Conservation (phyloP, 2,797 vertebrate species). For the Melopsittacus undulatus region DNA sequence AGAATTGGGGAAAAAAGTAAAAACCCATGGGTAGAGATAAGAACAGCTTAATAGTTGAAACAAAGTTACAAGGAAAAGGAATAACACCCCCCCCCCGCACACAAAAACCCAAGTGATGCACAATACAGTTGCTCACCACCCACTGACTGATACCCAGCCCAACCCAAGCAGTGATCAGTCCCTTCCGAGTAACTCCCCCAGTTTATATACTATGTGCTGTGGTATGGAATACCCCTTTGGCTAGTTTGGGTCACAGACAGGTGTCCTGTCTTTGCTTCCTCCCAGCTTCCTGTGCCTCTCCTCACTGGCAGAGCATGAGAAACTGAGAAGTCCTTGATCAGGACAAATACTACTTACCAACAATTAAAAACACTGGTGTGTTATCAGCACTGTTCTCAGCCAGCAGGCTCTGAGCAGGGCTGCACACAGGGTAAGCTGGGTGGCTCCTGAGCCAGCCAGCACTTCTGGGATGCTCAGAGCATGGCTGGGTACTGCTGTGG, state of each 20-base stretch:
- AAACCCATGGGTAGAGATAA: neutral
- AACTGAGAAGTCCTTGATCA: neutral
- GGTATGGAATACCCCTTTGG: neutral
- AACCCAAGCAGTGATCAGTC: neutral
- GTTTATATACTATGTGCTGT: neutral
- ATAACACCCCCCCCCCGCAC: neutral
- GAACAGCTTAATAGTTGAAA: neutral
- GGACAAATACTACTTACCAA: neutral
- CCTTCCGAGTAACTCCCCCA: neutral
- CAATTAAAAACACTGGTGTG: neutral
- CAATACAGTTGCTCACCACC: neutral
- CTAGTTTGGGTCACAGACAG: neutral
- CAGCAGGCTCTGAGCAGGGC: neutral
- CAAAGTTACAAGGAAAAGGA: neutral
- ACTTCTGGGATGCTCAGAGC: neutral
- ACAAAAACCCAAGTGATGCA: neutral
- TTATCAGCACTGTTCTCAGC: neutral
- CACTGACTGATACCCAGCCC: neutral
- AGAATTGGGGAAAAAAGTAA: neutral
- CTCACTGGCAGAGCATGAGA: neutral
- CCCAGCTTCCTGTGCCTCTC: fast-evolving
- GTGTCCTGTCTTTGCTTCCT: neutral
- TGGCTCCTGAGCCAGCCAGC: neutral
- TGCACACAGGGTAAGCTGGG: neutral
- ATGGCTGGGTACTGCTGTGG: neutral